Base-by-base conservation (phyloP, 2,113 vertebrate species). In the Agelaius tricolor region DNA sequence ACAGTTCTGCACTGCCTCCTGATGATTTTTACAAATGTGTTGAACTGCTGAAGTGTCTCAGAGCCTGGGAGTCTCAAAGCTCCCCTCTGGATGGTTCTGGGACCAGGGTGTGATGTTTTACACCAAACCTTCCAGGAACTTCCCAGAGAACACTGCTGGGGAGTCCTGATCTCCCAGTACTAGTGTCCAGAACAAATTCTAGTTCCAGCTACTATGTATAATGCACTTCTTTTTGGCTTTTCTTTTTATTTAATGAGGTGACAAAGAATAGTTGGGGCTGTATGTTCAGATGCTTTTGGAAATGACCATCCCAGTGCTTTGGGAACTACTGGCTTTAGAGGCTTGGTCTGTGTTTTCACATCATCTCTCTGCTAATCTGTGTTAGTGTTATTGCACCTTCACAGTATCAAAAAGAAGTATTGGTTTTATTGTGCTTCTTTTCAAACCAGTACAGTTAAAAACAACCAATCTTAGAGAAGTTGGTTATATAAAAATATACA, bases 401-500 rank as follows among this genome's bases (percentile, higher is more conserved):
- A 82, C 44, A 95, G 90, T 95, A 95, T 89, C 65, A 92, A 90
- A 89, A 95, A 89, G 27, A 63, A 95, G 69, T 90, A 78, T 47
- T 43, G 54, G 81, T 57, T 97, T 97, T 94, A 94, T 82, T 95
- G 77, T 95, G 85, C 81, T 97, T 92, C 75, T 91, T 86, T 96
- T 90, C 90, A 97, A 93, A 76, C 77, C 73, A 43, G 33, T 90
- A 96, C 49, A 91, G 69, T 51, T 75, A 82, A 95, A 94, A 94
- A 4, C 31, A 59, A 87, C 51, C 61, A 79, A 94, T 81, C 79
- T 65, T 59, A 31, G 2, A 1, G 44, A 80, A 47, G 37, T 61
- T 94, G 52, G 51, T 33, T 78, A 93, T 58, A 67, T 78, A 95
- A 75, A 93, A 96, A 95, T 78, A 93, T 79, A 95, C 35, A 96